These are phyloP conservation scores for Zophobas atratus DNA, from an alignment of 1,140 invertebrate genomes.

Conservation along the genomic window DNA sequence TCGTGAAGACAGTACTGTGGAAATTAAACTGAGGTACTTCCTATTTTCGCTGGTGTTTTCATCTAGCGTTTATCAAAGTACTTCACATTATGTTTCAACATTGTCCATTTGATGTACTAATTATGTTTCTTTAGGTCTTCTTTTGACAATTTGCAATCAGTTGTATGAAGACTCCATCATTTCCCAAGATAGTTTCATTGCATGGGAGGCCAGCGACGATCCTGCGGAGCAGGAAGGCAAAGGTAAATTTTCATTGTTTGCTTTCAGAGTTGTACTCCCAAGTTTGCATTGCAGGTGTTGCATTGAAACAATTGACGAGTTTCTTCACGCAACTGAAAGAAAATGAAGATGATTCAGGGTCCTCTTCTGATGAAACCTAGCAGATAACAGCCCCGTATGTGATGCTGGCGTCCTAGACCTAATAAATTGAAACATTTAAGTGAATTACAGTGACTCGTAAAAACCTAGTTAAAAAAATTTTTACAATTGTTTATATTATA, in stretches of 20 bases:
- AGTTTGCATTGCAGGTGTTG: constrained; percentile 67
- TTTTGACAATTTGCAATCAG: constrained; percentile 71
- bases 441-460: constrained; percentile 57
- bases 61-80: constrained; percentile 33
- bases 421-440: constrained; percentile 58
- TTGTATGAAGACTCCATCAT: constrained; percentile 72
- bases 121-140: constrained; percentile 67
- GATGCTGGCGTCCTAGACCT: constrained; percentile 54
- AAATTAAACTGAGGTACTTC: constrained; percentile 38
- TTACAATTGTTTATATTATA: constrained; percentile 64
- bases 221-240: constrained; percentile 67
- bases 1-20: constrained; percentile 46
- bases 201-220: constrained; percentile 70
- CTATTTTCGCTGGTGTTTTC: constrained; percentile 39
- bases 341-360: constrained; percentile 59
- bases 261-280: constrained; percentile 24
- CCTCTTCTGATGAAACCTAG: constrained; percentile 63
- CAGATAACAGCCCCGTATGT: constrained; percentile 54
- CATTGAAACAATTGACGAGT: constrained; percentile 72
- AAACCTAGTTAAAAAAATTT: constrained; percentile 58
- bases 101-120: constrained; percentile 40
- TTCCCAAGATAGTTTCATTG: constrained; percentile 71
- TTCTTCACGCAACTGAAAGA: constrained; percentile 71
- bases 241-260: constrained; percentile 60
- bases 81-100: constrained; percentile 34